A percentile compares a stretch with the other conserved stretches of the same genome.
Conservation (phyloP, 2,797 vertebrate species). For the Zonotrichia albicollis region DNA sequence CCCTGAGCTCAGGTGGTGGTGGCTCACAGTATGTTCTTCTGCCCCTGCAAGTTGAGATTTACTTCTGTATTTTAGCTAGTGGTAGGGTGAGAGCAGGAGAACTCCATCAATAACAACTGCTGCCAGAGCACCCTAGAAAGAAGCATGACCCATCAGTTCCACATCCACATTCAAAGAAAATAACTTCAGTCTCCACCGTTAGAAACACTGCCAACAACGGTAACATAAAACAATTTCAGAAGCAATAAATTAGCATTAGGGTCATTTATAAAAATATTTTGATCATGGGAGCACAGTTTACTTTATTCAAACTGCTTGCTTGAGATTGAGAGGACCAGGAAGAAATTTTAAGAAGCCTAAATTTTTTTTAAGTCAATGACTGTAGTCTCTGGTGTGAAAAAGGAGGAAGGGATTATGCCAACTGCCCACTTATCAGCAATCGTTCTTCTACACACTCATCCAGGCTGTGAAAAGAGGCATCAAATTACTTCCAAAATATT, state of each 20-base stretch:
- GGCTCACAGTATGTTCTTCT: not conserved
- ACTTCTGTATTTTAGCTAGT: not conserved
- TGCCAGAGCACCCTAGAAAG: slow-evolving; percentile 1
- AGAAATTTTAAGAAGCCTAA: slow-evolving; percentile 44
- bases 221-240: slow-evolving; percentile 66
- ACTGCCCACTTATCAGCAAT: not conserved
- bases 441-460: not conserved
- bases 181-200: not conserved
- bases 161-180: slow-evolving; percentile 26
- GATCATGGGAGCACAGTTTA: slow-evolving; percentile 48
- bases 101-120: not conserved
- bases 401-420: slow-evolving; percentile 33
- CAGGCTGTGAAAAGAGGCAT: not conserved
- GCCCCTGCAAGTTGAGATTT: not conserved
- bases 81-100: not conserved
- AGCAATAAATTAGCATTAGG: slow-evolving; percentile 70
- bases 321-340: slow-evolving; percentile 20
- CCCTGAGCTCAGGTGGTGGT: not conserved
- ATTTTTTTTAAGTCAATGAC: not conserved
- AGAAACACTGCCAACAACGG: not conserved
- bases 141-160: slow-evolving; percentile 3
- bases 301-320: slow-evolving; percentile 44
- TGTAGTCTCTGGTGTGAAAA: slow-evolving; percentile 2
- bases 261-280: slow-evolving; percentile 73
- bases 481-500: not conserved